Conservation (phyloP, 2,888 invertebrate species). For the Oscheius sp. region DNA sequence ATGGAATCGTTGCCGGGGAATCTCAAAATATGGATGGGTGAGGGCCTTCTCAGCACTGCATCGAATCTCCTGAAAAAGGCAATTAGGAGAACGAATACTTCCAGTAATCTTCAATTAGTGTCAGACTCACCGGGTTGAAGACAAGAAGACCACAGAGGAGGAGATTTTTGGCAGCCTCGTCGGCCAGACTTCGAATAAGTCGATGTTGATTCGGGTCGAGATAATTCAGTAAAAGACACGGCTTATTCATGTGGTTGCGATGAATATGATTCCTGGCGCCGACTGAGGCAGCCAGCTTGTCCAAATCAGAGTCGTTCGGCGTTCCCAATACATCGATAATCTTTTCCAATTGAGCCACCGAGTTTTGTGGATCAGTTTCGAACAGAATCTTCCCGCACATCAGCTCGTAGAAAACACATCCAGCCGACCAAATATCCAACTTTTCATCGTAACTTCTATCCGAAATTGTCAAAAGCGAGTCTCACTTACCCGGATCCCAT, state of each 20-base stretch:
- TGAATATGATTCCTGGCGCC: slow-evolving; percentile 87
- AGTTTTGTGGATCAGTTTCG: slow-evolving; percentile 80
- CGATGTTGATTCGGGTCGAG: not conserved
- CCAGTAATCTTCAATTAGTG: not conserved
- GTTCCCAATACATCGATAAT: slow-evolving; percentile 97
- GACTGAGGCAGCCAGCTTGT: slow-evolving; percentile 93
- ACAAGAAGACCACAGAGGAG: slow-evolving; percentile 94
- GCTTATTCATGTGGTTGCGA: slow-evolving; percentile 31
- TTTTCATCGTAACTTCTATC: slow-evolving; percentile 87
- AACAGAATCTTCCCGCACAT: slow-evolving; percentile 93
- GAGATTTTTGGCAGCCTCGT: slow-evolving; percentile 48
- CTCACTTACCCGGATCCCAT: slow-evolving; percentile 82
- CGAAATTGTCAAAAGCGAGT: not conserved
- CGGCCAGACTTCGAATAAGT: not conserved
- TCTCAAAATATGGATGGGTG: slow-evolving; percentile 95
- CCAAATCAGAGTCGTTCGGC: slow-evolving; percentile 92
- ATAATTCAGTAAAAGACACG: slow-evolving; percentile 59
- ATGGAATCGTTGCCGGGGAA: slow-evolving; percentile 96
- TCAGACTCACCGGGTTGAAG: slow-evolving; percentile 85
- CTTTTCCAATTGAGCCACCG: slow-evolving; percentile 83
- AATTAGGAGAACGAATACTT: no score
- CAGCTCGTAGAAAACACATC: slow-evolving; percentile 98
- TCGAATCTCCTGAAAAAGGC: slow-evolving; percentile 72
- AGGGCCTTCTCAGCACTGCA: slow-evolving; percentile 93
- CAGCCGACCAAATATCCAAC: slow-evolving; percentile 98